Conservation (phyloP, 2,113 vertebrate species). For the Xiphophorus hellerii region DNA sequence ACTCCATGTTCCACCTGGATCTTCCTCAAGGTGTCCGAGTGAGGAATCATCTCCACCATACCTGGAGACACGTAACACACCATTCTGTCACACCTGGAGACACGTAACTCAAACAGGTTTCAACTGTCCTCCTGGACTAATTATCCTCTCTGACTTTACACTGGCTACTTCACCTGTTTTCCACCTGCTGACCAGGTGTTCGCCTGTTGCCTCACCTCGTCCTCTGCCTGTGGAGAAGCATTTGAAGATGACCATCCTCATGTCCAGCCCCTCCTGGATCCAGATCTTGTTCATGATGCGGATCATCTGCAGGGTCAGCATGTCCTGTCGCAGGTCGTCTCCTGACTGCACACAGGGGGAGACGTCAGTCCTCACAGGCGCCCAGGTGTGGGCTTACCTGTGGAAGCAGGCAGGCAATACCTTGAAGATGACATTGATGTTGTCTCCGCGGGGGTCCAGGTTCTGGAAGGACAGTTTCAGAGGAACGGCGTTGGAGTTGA, state of each 20-base stretch:
- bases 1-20: slow-evolving; percentile 98
- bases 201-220: slow-evolving; percentile 78
- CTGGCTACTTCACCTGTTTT: background rate
- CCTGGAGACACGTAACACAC: slow-evolving; percentile 71
- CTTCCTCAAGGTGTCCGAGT: slow-evolving; percentile 93
- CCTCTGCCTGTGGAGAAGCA: slow-evolving; percentile 94
- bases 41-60: slow-evolving; percentile 99
- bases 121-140: no score
- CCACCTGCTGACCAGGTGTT: background rate
- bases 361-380: slow-evolving; percentile 2
- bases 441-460: slow-evolving; percentile 88
- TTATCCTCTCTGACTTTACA: no score
- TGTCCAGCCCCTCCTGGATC: slow-evolving; percentile 97
- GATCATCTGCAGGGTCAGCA: slow-evolving; percentile 97
- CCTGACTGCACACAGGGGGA: slow-evolving; percentile 82
- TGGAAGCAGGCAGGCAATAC: slow-evolving; percentile 56
- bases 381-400: background rate
- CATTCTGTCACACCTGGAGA: background rate
- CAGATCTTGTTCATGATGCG: slow-evolving; percentile 99
- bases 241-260: slow-evolving; percentile 98
- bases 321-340: slow-evolving; percentile 96
- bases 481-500: slow-evolving; percentile 96
- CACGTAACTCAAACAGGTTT: no score
- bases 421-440: slow-evolving; percentile 96
- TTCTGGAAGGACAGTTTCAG: slow-evolving; percentile 95